A percentile compares a stretch with the other conserved stretches of the same genome.
Evolutionary conservation across 2,888 invertebrate genomes (phyloP).

Genomic region (Cerastoderma edule): DNA sequence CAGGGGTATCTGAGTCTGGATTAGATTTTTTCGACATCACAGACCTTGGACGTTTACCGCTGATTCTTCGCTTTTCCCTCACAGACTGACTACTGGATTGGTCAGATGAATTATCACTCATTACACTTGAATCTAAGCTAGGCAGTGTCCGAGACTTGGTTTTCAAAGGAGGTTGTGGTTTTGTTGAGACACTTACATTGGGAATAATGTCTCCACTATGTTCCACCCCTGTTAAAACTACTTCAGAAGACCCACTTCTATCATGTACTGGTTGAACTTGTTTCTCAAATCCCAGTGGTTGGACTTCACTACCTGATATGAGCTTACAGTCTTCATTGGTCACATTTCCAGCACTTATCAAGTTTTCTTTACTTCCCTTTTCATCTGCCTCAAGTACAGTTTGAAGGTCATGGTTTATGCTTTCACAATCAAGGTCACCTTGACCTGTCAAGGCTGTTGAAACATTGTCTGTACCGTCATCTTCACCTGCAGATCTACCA

Average conservation of each 20-base stretch:
- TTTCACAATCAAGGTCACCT: no score
- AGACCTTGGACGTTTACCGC: conserved; percentile 50
- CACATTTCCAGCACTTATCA: background rate
- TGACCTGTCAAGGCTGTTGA: no score
- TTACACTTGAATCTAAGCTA: conserved; percentile 5
- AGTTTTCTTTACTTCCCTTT: conserved; percentile 21
- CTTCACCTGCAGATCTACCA: no score
- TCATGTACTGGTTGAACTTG: background rate
- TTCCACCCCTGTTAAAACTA: background rate
- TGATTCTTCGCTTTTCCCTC: conserved; percentile 25
- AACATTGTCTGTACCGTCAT: no score
- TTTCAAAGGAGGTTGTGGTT: conserved; percentile 1
- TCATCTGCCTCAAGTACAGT: conserved; percentile 17
- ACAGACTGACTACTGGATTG: conserved; percentile 2
- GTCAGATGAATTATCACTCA: conserved; percentile 21
- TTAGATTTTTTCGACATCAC: conserved; percentile 55
- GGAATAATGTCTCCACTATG: background rate
- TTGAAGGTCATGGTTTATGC: conserved; percentile 25
- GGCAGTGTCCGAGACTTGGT: conserved; percentile 10
- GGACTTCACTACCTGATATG: no score
- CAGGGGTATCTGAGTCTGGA: conserved; percentile 10
- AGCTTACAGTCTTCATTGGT: no score
- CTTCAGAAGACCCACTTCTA: background rate
- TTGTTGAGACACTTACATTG: background rate
- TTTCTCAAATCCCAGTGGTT: no score